phyloP scores from a whole-genome alignment of 1,140 invertebrate species.

The Dendroctonus ponderosae region DNA sequence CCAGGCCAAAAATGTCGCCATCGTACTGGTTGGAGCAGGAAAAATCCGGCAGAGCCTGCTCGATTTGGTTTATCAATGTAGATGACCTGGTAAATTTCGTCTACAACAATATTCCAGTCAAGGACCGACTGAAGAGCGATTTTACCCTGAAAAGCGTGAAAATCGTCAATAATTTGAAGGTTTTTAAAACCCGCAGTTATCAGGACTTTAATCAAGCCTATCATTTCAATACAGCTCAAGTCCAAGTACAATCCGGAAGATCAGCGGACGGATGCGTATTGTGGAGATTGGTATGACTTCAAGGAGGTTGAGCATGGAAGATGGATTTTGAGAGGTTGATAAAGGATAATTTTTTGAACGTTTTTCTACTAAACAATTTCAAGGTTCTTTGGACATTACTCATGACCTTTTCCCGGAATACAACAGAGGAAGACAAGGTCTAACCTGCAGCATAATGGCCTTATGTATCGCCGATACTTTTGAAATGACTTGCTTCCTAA shows the following conservation, averaged over 20 bases:
- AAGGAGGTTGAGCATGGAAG: constrained; percentile 43
- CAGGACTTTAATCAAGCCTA: too few relatives aligned
- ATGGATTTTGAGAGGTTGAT: constrained; percentile 46
- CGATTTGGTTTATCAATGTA: constrained; percentile 41
- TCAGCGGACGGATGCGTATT: constrained; percentile 33
- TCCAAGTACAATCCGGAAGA: constrained; percentile 38
- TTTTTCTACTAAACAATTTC: neutral
- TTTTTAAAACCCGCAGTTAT: neutral
- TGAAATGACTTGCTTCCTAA: constrained; percentile 48
- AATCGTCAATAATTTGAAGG: constrained; percentile 36
- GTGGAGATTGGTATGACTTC: constrained; percentile 47
- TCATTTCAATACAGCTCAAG: constrained; percentile 18
- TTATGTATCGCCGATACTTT: constrained; percentile 42
- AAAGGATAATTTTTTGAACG: neutral
- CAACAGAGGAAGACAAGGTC: constrained; percentile 44
- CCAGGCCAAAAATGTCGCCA: constrained; percentile 28
- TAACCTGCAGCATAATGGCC: constrained; percentile 40
- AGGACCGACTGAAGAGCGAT: constrained; percentile 30
- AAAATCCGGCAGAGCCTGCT: constrained; percentile 42
- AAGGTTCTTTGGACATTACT: constrained; percentile 34
- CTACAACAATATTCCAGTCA: constrained; percentile 42
- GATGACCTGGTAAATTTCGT: constrained; percentile 43
- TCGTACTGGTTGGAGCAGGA: constrained; percentile 37
- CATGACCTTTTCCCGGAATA: constrained; percentile 42
- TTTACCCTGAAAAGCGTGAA: constrained; percentile 41